A percentile compares a stretch with the other conserved stretches of the same genome.
phyloP scores from a whole-genome alignment of 1,140 invertebrate genomes.

The Palaemon carinicauda region DNA sequence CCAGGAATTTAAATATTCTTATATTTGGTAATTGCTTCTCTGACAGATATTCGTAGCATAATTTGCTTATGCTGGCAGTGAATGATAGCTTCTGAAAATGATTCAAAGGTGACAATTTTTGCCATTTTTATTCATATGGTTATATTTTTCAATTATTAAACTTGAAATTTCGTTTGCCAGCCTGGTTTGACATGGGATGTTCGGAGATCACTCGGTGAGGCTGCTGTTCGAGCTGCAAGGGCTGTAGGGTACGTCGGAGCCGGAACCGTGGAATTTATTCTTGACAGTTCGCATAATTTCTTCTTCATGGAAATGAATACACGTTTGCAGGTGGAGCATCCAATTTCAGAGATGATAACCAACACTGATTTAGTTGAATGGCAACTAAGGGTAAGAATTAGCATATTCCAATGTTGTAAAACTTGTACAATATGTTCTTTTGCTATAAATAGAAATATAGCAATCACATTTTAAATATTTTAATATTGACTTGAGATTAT shows the following conservation, averaged over 20 bases:
- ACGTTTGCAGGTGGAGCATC: slow-evolving; percentile 92
- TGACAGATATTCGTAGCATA: too few species aligned
- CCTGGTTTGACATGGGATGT: slow-evolving; percentile 82
- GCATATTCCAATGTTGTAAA: neutral
- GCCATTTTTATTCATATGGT: too few species aligned
- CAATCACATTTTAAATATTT: too few species aligned
- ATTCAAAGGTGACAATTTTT: too few species aligned
- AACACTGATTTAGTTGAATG: slow-evolving; percentile 91
- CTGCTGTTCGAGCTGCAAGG: slow-evolving; percentile 88
- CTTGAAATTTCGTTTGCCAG: slow-evolving; percentile 65
- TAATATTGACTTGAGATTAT: too few species aligned
- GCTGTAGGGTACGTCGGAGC: slow-evolving; percentile 96
- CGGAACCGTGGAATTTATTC: slow-evolving; percentile 95
- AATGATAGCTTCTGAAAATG: too few species aligned
- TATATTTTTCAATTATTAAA: neutral
- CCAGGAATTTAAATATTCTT: too few species aligned
- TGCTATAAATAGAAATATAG: too few species aligned
- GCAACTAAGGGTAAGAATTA: slow-evolving; percentile 76
- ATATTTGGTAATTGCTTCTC: too few species aligned
- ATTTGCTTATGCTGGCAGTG: too few species aligned
- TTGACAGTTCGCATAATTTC: slow-evolving; percentile 85
- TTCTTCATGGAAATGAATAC: slow-evolving; percentile 99
- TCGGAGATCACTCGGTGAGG: slow-evolving; percentile 80
- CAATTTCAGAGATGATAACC: slow-evolving; percentile 97
- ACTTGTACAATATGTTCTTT: neutral